Base-by-base conservation (phyloP, 2,797 vertebrate genomes). In the Halcyon chelicuti region DNA sequence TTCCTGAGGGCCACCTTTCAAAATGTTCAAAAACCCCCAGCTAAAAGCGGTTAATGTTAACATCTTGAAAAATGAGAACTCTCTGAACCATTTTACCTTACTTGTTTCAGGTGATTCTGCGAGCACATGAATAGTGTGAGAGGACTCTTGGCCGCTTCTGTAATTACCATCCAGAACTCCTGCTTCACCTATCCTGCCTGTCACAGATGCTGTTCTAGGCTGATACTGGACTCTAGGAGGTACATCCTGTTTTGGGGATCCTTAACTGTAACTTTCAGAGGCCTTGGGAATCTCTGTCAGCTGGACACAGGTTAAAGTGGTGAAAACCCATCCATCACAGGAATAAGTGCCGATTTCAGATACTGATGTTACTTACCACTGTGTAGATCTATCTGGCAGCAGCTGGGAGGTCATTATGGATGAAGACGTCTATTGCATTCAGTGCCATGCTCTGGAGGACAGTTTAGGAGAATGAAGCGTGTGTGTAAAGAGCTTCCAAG, bases 111-210 rank as follows among this genome's bases (percentile, higher is more conserved):
- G 71, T 94, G 65, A 47, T 37, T 7, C 35, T 80, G 49, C 67
- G 92, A 96, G 72, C 96, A 80, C 85, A 98, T 98, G 98, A 98
- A 82, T 51, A 95, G 62, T 67, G 91, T 73, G 77, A 96, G 97
- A 77, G 88, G 83, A 67, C 96, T 98, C 76, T 58, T 98, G 88
- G 52, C 97, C 80, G 98, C 97, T 76, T 98, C 98, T 35, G 97
- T 98, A 33, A 96, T 98, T 96, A 97, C 97, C 39, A 7, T 98
- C 91, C 98, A 98, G 73, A 98, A 98, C 90, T 97, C 97, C 21
- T 97, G 81, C 95, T 98, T 98, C 82, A 17, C 87, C 39, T 98
- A 98, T 90, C 98, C 98, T 37, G 98, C 98, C 49, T 98, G 98
- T 96, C 96, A 97, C 49, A 98, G 91, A 76, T 98, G 98, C 95